These are phyloP conservation scores for Leptinotarsa rubiginosa DNA, from an alignment of 2,888 invertebrate species.

Conservation along the genomic window DNA sequence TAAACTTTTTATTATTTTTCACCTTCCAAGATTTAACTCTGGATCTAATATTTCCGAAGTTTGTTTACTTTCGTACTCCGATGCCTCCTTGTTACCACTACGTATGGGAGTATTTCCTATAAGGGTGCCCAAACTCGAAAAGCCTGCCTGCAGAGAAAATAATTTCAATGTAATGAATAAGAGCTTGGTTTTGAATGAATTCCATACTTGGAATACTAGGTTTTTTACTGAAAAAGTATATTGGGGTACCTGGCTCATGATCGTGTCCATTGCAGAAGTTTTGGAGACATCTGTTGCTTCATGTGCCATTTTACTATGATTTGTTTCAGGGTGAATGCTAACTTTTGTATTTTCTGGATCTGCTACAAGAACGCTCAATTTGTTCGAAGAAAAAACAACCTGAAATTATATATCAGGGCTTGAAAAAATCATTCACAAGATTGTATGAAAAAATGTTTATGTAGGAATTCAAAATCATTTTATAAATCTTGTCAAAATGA, in stretches of 20 bases:
- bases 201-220: no score
- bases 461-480: no score
- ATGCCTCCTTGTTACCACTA: conserved; percentile 56
- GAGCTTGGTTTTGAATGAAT: no score
- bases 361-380: conserved; percentile 76
- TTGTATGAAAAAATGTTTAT: no score
- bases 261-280: conserved; percentile 58
- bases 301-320: conserved; percentile 46
- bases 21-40: conserved; percentile 69
- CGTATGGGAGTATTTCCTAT: conserved; percentile 57
- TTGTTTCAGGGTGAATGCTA: conserved; percentile 68
- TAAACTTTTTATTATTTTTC: not conserved
- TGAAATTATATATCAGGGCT: conserved; percentile 55
- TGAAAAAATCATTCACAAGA: no score
- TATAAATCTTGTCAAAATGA: no score
- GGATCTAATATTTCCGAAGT: conserved; percentile 64
- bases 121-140: conserved; percentile 55
- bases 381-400: conserved; percentile 78
- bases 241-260: conserved; percentile 58
- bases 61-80: conserved; percentile 60
- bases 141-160: conserved; percentile 49
- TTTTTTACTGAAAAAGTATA: not conserved
- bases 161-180: not conserved
- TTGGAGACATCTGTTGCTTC: conserved; percentile 49
- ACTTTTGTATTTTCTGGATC: conserved; percentile 76